Percentiles rank a stretch among this genome's conserved stretches.
Conservation (phyloP, 2,888 invertebrate species). For the Eristalis tenax region DNA sequence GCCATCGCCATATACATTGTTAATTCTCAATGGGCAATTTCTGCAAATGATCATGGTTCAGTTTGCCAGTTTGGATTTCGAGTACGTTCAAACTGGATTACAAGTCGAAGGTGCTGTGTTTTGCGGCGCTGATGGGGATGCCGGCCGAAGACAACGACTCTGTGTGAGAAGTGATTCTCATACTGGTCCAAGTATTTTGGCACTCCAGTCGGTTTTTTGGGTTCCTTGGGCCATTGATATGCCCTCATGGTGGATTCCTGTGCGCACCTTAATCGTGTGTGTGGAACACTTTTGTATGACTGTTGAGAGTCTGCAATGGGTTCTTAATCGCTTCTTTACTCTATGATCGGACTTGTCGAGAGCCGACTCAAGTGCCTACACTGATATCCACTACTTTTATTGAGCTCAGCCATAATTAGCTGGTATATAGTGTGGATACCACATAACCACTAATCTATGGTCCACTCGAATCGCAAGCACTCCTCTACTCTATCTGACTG, state of each 20-base stretch:
- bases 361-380: constrained; percentile 17
- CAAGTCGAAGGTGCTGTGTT: constrained; percentile 14
- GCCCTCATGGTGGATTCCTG: constrained; percentile 43
- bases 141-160: constrained; percentile 15
- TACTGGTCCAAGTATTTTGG: constrained; percentile 56
- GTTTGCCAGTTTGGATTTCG: not conserved
- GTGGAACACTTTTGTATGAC: constrained; percentile 32
- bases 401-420: constrained; percentile 15
- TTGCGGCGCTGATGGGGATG: not conserved
- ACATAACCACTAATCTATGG: not conserved
- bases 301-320: constrained; percentile 18
- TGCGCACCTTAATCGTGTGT: constrained; percentile 45
- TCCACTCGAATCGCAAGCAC: not conserved
- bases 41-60: constrained; percentile 60
- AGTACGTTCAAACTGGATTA: constrained; percentile 52
- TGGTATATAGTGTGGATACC: not conserved
- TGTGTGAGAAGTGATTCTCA: constrained; percentile 60
- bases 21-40: constrained; percentile 67
- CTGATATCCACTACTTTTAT: constrained; percentile 27
- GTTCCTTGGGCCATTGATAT: constrained; percentile 58
- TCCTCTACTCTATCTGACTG: not conserved
- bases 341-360: constrained; percentile 9
- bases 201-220: constrained; percentile 46
- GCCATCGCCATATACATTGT: constrained; percentile 43
- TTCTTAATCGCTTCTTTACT: constrained; percentile 31